phyloP scores from a whole-genome alignment of 2,113 vertebrate species.

The Solea solea region DNA sequence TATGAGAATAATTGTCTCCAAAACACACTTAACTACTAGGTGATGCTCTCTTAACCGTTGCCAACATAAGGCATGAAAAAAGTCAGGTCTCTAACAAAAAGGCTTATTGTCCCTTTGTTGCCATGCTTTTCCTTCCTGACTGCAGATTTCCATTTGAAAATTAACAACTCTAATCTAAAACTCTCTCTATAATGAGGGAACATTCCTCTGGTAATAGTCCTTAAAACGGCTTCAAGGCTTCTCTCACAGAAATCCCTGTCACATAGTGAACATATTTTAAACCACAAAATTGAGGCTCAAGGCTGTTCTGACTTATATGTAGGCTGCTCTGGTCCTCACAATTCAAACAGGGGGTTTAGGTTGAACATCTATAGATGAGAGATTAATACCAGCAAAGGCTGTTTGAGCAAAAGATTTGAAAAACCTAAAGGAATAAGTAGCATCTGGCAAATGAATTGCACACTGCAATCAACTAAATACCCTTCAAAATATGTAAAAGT shows the following conservation, averaged over 20 bases:
- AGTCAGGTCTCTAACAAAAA: neutral
- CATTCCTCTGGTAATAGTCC: slow-evolving; percentile 34
- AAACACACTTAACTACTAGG: neutral
- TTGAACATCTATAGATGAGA: neutral
- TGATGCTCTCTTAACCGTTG: neutral
- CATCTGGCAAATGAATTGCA: too few species aligned
- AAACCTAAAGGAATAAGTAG: too few species aligned
- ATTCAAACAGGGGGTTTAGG: neutral
- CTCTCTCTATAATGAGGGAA: slow-evolving; percentile 6
- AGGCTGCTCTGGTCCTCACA: neutral
- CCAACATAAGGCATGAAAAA: neutral
- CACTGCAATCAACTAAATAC: too few species aligned
- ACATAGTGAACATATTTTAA: slow-evolving; percentile 10
- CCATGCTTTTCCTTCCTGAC: neutral
- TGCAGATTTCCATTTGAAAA: slow-evolving; percentile 29
- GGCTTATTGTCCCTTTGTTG: neutral
- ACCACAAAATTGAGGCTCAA: slow-evolving; percentile 2
- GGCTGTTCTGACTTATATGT: neutral
- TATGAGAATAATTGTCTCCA: too few species aligned
- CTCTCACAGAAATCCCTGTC: slow-evolving; percentile 6
- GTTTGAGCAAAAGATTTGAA: too few species aligned
- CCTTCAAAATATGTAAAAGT: too few species aligned
- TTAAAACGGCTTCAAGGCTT: slow-evolving; percentile 17
- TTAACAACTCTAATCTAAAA: slow-evolving; percentile 1
- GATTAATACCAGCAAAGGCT: neutral